phyloP scores from a whole-genome alignment of 2,888 invertebrate species.

The Amaurobius ferox region DNA sequence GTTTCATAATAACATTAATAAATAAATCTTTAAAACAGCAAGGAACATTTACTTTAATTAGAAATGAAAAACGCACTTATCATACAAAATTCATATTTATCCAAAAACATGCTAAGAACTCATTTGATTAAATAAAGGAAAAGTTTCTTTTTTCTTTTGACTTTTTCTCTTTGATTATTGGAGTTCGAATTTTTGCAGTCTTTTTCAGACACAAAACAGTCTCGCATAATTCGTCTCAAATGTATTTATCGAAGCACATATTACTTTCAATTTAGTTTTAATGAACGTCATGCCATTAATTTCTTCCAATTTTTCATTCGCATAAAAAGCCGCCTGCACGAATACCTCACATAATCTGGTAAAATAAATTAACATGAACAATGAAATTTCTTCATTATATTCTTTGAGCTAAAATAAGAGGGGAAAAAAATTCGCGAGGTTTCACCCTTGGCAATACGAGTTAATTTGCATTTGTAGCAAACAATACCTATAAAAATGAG shows the following conservation, averaged over 20 bases:
- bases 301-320: slow-evolving; percentile 4
- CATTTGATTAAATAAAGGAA: slow-evolving; percentile 5
- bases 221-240: slow-evolving; percentile 2
- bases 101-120: slow-evolving; percentile 11
- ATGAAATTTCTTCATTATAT: slow-evolving; percentile 56
- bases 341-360: slow-evolving; percentile 31
- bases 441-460: slow-evolving; percentile 28
- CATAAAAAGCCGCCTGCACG: slow-evolving; percentile 28
- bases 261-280: slow-evolving; percentile 33
- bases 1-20: slow-evolving; percentile 7
- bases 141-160: slow-evolving; percentile 3
- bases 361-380: slow-evolving; percentile 47
- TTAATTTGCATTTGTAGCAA: slow-evolving; percentile 48
- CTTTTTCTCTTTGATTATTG: slow-evolving; percentile 1
- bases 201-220: not conserved
- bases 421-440: slow-evolving; percentile 20
- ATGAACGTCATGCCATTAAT: slow-evolving; percentile 27
- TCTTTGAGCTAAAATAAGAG: slow-evolving; percentile 9
- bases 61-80: not conserved
- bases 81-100: slow-evolving; percentile 13
- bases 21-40: not conserved
- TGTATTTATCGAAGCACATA: slow-evolving; percentile 3
- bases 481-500: slow-evolving; percentile 43
- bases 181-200: not conserved
- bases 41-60: not conserved